Evolutionary conservation across 2,113 vertebrate species (phyloP).

Genomic region (Mastomys coucha): DNA sequence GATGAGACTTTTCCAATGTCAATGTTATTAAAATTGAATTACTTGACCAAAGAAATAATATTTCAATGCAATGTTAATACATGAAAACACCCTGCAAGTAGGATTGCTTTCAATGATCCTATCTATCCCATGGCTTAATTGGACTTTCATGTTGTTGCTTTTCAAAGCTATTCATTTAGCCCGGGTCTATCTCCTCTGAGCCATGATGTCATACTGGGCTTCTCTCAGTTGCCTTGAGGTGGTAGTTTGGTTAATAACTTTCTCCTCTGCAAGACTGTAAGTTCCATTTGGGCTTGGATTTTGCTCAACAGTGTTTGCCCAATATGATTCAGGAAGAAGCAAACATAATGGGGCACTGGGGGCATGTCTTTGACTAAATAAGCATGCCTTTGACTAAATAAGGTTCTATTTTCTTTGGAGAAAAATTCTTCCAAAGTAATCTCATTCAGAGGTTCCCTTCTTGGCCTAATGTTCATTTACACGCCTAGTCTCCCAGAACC

Average conservation of each 20-base stretch:
- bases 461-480: background rate
- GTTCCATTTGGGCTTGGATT: background rate
- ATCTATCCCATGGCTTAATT: background rate
- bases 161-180: background rate
- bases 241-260: background rate
- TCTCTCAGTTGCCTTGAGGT: background rate
- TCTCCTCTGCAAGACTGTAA: background rate
- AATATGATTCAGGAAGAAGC: background rate
- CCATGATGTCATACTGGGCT: background rate
- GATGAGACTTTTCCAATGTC: background rate
- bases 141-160: background rate
- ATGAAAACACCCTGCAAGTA: background rate
- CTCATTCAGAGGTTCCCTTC: background rate
- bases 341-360: background rate
- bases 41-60: constrained; percentile 12
- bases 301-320: background rate
- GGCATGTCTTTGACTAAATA: background rate
- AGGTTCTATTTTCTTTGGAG: background rate
- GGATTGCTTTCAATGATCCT: background rate
- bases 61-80: constrained; percentile 8
- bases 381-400: background rate
- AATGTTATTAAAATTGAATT: background rate
- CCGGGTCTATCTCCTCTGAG: background rate
- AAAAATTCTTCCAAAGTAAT: background rate
- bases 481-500: background rate